Evolutionary conservation across 2,113 vertebrate species (phyloP), one percentile per base, ranked within the genome.

Genomic region (Bos indicus): DNA sequence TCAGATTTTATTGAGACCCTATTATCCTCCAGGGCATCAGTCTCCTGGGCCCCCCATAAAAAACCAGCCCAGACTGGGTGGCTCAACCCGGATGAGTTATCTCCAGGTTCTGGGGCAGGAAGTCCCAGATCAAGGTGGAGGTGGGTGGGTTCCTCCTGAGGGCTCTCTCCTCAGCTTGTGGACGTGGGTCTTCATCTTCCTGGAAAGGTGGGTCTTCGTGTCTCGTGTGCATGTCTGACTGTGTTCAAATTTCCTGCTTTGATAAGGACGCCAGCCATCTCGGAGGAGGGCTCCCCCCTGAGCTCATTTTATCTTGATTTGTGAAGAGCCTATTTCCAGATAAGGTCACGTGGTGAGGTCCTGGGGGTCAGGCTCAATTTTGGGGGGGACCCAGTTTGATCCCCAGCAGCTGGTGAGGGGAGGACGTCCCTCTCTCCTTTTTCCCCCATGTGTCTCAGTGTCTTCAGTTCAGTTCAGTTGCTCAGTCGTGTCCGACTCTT

Each of bases 201-300:
- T 0, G 0, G 1, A 15, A 12, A 26, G 0, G 8, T 9, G 2
- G 1, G 28, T 59, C 54, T n/a, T 30, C 5, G 0, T 59, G 88
- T 59, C 46, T 33, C 7, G 5, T 6, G 3, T 33, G 40, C 60
- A 3, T 1, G 6, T 80, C 54, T 48, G 30, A 13, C n/a, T 82
- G 11, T 7, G 33, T 59, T 33, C 60, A 11, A 1, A 3, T 12
- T 36, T 9, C 51, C 2, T 11, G 33, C 3, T 54, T 57, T 8
- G 19, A 40, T 17, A 2, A 74, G 40, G 30, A 40, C 4, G 0
- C 87, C 17, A 40, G 52, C 15, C 59, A 14, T 15, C 26, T 21
- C 1, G 13, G 78, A 92, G 26, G 30, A 52, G 8, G 64, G 56
- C 46, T 26, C 6, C 14, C 48, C 25, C 0, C 3, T 16, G 56